Evolutionary conservation across 2,888 invertebrate species (phyloP).

Genomic region (Crossocerus cetratus): DNA sequence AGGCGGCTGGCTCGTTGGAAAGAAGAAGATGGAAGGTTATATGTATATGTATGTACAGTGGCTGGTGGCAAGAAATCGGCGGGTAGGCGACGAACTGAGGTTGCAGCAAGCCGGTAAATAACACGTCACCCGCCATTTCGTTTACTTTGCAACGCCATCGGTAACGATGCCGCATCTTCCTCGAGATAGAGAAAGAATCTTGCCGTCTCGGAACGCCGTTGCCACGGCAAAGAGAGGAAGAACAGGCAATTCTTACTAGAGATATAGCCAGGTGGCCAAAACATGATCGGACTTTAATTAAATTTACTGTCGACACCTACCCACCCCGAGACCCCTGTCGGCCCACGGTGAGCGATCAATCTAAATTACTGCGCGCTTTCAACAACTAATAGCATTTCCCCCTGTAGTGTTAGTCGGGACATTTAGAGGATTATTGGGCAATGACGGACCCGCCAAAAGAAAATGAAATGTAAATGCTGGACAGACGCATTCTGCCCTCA

Average conservation of each 20-base stretch:
- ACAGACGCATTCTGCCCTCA: too few species aligned
- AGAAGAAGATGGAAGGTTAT: slow-evolving; percentile 32
- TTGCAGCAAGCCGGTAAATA: slow-evolving; percentile 71
- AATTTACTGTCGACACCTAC: slow-evolving; percentile 12
- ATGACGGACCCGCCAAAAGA: too few species aligned
- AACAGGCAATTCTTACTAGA: slow-evolving; percentile 6
- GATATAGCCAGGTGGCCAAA: slow-evolving; percentile 6
- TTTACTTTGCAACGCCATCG: slow-evolving; percentile 64
- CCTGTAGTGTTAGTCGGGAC: too few species aligned
- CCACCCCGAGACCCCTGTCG: not conserved
- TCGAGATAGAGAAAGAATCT: slow-evolving; percentile 3
- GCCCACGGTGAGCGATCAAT: too few species aligned
- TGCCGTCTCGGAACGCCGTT: not conserved
- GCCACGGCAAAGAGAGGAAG: not conserved
- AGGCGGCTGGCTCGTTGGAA: slow-evolving; percentile 9
- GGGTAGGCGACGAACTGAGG: slow-evolving; percentile 66
- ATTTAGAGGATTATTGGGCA: too few species aligned
- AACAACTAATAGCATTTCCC: too few species aligned
- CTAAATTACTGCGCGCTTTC: too few species aligned
- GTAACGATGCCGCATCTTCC: slow-evolving; percentile 33
- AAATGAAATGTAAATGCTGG: too few species aligned
- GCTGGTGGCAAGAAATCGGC: slow-evolving; percentile 38
- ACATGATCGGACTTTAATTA: slow-evolving; percentile 43
- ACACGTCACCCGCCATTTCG: slow-evolving; percentile 69
- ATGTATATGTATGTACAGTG: too few species aligned